Evolutionary conservation across 2,888 invertebrate species (phyloP).

Genomic region (Xestia xanthographa): DNA sequence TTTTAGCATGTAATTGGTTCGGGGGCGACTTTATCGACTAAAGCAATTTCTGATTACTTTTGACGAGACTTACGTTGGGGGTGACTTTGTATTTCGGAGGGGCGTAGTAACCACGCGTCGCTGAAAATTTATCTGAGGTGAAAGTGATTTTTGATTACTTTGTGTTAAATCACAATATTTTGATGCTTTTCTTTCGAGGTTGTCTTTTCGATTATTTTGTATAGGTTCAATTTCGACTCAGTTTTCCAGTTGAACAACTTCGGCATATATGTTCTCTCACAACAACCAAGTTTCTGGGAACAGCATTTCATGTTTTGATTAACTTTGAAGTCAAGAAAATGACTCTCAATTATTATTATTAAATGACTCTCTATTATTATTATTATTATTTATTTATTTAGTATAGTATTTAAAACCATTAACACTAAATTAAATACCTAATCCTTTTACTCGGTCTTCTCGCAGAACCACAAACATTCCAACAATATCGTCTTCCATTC

Average conservation of each 20-base stretch:
- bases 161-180: slow-evolving; percentile 32
- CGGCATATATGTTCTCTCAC: neutral
- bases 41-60: slow-evolving; percentile 54
- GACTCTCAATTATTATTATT: too few species aligned
- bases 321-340: too few species aligned
- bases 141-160: slow-evolving; percentile 52
- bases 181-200: slow-evolving; percentile 26
- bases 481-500: too few species aligned
- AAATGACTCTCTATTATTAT: too few species aligned
- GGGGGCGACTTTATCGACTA: slow-evolving; percentile 25
- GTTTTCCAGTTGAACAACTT: slow-evolving; percentile 17
- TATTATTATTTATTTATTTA: too few species aligned
- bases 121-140: slow-evolving; percentile 20
- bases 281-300: neutral
- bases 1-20: slow-evolving; percentile 55
- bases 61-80: slow-evolving; percentile 13
- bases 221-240: neutral
- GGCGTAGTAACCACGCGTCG: slow-evolving; percentile 1
- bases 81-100: slow-evolving; percentile 38
- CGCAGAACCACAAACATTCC: too few species aligned
- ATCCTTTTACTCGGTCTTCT: too few species aligned
- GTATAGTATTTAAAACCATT: too few species aligned
- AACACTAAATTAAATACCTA: too few species aligned
- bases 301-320: neutral
- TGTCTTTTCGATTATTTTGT: slow-evolving; percentile 18